Evolutionary conservation across 2,888 invertebrate genomes (phyloP).

Genomic region (Griposia aprilina): DNA sequence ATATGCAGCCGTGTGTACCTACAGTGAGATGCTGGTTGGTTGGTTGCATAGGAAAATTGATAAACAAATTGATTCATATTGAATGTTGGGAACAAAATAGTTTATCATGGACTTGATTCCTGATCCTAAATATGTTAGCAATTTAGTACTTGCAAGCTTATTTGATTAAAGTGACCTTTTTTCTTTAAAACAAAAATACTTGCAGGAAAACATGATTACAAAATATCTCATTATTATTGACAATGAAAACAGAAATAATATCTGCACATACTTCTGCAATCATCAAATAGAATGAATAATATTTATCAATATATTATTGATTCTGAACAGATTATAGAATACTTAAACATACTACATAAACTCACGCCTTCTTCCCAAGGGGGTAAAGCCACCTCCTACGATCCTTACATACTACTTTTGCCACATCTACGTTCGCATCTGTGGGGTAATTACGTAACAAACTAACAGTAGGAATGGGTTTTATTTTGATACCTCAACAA

Average conservation of each 20-base stretch:
- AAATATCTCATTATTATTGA: neutral
- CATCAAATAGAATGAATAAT: neutral
- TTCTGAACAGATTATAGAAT: neutral
- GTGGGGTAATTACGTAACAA: too few relatives aligned
- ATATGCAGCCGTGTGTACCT: too few relatives aligned
- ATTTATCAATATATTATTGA: slow-evolving; percentile 7
- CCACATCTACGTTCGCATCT: too few relatives aligned
- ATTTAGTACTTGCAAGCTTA: neutral
- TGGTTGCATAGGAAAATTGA: neutral
- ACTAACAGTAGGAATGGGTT: too few relatives aligned
- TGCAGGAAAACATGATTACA: neutral
- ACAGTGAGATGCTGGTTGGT: neutral
- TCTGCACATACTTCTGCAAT: neutral
- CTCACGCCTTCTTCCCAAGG: too few relatives aligned
- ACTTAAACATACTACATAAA: too few relatives aligned
- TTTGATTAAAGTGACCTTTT: neutral
- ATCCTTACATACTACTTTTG: too few relatives aligned
- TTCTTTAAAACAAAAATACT: neutral
- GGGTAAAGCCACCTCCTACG: too few relatives aligned
- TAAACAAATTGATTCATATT: neutral
- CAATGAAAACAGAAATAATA: neutral
- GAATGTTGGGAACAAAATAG: neutral
- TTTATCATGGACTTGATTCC: neutral
- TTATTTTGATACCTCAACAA: too few relatives aligned
- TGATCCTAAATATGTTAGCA: neutral